Base-by-base conservation (phyloP, 1,140 invertebrate species). In the Trachelipus rathkii region DNA sequence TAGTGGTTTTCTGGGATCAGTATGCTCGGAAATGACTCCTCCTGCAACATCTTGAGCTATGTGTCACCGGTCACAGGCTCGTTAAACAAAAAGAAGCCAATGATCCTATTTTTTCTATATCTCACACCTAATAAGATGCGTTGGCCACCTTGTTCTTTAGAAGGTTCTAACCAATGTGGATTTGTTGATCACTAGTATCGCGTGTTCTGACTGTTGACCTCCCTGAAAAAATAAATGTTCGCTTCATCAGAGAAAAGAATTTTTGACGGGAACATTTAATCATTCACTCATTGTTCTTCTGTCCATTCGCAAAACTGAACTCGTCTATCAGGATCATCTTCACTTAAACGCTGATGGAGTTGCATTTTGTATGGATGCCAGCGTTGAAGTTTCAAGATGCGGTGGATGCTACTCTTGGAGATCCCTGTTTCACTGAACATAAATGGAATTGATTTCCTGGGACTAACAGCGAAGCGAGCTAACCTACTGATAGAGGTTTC, bases 191-290 rank as follows among this genome's bases (percentile, higher is more conserved):
- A 33, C 33, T 6, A 33, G 33, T 3, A 33, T 33, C 6, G 33
- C 6, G 33, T 6, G 33, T 33, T 33, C 33, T 33, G 33, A 33
- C 6, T 1, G 33, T 33, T 33, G 33, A 33, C 33, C 6, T 33
- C 33, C 33, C 33, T 6, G 33, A 33, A 33, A 33, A 1, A 15
- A 60, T 60, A 60, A 60, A 60, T 4, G 53, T 60, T 60, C 53
- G 53, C 53, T 60, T 60, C 7, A 60, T 60, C 53, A 60, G 53
- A 60, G 53, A 7, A 60, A 60, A 60, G 53, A 60, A 60, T 60
- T 60, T 60, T 60, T 60, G 53, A 60, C 8, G 7, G 53, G 19
- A 60, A 60, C 53, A 60, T 3, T 8, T 60, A 2, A 60, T 60
- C 53, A 60, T 21, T 3, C 19, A 1, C 53, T 1, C 53, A 60